Base-by-base conservation (phyloP, 2,113 vertebrate genomes). In the Pholis gunnellus region DNA sequence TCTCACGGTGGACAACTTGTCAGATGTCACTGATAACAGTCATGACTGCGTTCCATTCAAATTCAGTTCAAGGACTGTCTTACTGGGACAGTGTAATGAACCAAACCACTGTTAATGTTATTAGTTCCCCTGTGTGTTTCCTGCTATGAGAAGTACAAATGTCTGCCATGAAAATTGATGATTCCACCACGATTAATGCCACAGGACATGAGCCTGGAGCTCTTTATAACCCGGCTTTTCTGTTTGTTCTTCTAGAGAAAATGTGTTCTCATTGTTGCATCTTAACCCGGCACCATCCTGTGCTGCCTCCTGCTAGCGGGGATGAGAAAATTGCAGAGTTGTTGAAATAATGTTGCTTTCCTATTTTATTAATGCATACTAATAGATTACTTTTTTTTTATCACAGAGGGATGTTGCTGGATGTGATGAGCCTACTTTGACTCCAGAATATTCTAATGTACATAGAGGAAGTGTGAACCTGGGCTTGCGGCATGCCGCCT, bases 401-500 rank as follows among this genome's bases (percentile, higher is more conserved):
- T 36, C 13, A 6, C n/a, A 8, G 50, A 74, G 36, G n/a, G 8
- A 22, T 27, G 42, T 61, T 54, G 56, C 60, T 64, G 42, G 46
- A 79, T 73, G 64, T 8, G 7, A 75, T 22, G 56, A 69, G 48
- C n/a, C 15, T 69, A 14, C 48, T 64, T 31, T 57, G 36, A 40
- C 29, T 56, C 50, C 29, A 79, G 22, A 71, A 42, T 56, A 57
- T 78, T 56, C 9, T 38, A 46, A 65, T 25, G 1, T 76, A 34
- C n/a, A 29, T 29, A 17, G 48, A 63, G 18, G 22, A 79, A 5
- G 7, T 66, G 72, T 72, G 67, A 70, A 27, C 9, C 64, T 5
- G 2, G 36, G 6, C 70, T 36, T 68, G 42, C 82, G 65, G 64
- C 42, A 69, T 76, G 72, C n/a, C 71, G 48, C 80, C 72, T n/a